phyloP scores from a whole-genome alignment of 1,140 invertebrate genomes.

The Venustaconcha ellipsiformis region DNA sequence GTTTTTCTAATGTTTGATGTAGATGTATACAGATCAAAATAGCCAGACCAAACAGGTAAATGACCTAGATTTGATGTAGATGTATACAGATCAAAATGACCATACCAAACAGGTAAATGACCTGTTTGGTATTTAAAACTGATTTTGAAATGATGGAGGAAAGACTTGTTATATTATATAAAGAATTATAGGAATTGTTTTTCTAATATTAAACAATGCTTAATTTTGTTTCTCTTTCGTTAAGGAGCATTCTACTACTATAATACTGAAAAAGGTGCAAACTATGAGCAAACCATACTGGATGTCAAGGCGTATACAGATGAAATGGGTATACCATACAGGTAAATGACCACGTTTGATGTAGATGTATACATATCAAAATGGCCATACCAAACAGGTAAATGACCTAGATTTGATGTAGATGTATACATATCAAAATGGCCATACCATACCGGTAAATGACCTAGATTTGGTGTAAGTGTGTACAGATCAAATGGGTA shows the following conservation, averaged over 20 bases:
- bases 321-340: slow-evolving; percentile 39
- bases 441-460: background rate
- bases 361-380: background rate
- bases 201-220: no score
- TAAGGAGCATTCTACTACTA: slow-evolving; percentile 56
- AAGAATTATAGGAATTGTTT: no score
- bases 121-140: no score
- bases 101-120: background rate
- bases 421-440: no score
- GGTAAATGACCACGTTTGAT: slow-evolving; percentile 21
- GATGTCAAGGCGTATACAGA: slow-evolving; percentile 36
- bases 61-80: background rate
- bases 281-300: slow-evolving; percentile 48
- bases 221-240: background rate
- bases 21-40: background rate
- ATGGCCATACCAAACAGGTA: background rate
- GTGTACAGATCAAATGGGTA: background rate
- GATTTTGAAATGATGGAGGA: no score
- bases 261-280: slow-evolving; percentile 43
- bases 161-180: no score
- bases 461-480: background rate
- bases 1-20: background rate
- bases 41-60: background rate
- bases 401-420: background rate
- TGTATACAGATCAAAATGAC: no score